Evolutionary conservation across 2,113 vertebrate species (phyloP).

Genomic region (Paracanthobrama guichenoti): DNA sequence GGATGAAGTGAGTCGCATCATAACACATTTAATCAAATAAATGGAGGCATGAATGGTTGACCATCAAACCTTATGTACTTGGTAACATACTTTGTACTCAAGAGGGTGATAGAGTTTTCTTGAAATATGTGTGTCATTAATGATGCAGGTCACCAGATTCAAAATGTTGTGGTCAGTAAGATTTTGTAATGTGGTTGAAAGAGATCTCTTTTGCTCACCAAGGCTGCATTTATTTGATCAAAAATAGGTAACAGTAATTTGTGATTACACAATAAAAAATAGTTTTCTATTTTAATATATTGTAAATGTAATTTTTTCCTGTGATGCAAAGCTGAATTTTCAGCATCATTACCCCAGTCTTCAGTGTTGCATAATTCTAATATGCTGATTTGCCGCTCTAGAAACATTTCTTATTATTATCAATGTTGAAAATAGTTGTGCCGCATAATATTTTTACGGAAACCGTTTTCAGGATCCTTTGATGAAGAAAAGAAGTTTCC

Average conservation of each 20-base stretch:
- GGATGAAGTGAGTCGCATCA: constrained; percentile 79
- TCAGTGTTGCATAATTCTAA: too few species aligned
- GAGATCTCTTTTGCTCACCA: neutral
- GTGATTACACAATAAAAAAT: too few species aligned
- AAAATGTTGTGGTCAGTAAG: too few species aligned
- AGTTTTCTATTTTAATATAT: too few species aligned
- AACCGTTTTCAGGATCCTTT: neutral
- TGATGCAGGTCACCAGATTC: neutral
- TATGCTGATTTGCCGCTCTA: too few species aligned
- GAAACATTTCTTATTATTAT: too few species aligned
- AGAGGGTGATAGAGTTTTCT: neutral
- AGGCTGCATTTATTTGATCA: neutral
- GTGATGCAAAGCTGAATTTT: too few species aligned
- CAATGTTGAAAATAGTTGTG: neutral
- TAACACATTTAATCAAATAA: neutral
- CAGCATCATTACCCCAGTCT: too few species aligned
- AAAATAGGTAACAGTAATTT: neutral
- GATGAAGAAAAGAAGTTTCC: too few species aligned
- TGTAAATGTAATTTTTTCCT: too few species aligned
- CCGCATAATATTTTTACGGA: neutral
- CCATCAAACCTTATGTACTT: neutral
- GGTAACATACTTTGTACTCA: neutral
- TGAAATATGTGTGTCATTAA: neutral
- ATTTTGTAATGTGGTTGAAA: neutral
- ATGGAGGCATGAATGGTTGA: neutral